phyloP scores from a whole-genome alignment of 2,797 vertebrate genomes.

The Nasua narica region DNA sequence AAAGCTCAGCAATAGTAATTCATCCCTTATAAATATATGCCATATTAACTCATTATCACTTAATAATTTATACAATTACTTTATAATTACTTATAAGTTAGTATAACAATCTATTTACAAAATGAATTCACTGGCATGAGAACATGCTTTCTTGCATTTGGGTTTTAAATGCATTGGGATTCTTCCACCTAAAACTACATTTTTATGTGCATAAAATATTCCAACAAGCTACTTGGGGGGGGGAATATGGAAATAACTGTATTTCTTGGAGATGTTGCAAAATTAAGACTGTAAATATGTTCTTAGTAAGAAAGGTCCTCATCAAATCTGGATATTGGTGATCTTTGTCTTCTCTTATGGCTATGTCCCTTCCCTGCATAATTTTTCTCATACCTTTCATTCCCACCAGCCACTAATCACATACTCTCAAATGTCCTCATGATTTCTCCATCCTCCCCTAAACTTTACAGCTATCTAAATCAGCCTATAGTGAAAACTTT shows the following conservation, averaged over 20 bases:
- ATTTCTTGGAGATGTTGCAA: not conserved
- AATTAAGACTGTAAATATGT: not conserved
- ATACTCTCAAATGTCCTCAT: not conserved
- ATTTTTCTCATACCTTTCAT: not conserved
- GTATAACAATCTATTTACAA: constrained; percentile 62
- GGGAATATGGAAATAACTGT: not conserved
- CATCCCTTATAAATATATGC: constrained; percentile 16
- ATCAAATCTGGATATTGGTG: not conserved
- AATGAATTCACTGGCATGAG: constrained; percentile 62
- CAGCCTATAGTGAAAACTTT: not conserved
- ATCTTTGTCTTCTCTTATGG: not conserved
- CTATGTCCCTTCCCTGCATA: not conserved
- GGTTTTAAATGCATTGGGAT: constrained; percentile 73
- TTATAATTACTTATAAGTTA: constrained; percentile 76
- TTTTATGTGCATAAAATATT: constrained; percentile 54
- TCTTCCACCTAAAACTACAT: constrained; percentile 71
- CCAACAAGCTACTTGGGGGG: not conserved
- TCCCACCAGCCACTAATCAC: not conserved
- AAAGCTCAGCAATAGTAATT: constrained; percentile 15
- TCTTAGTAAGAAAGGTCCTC: not conserved
- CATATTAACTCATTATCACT: constrained; percentile 64
- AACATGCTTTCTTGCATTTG: constrained; percentile 62
- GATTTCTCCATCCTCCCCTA: not conserved
- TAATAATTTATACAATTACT: constrained; percentile 77
- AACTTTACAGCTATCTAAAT: not conserved